phyloP scores from a whole-genome alignment of 2,113 vertebrate genomes.

The Oreocharis arfaki region DNA sequence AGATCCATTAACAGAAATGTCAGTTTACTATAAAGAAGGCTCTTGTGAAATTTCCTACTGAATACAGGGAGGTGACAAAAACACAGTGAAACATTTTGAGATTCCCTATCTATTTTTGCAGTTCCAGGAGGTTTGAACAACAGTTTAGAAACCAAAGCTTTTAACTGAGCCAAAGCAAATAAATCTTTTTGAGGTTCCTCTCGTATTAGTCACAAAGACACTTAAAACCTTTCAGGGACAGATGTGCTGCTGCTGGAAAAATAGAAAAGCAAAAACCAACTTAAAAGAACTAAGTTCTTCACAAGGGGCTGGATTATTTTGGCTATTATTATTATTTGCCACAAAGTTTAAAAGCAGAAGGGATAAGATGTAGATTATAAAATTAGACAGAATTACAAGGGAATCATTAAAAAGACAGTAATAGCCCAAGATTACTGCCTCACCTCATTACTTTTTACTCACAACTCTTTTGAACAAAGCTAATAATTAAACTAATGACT shows the following conservation, averaged over 20 bases:
- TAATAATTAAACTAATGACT: neutral
- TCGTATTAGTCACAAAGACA: neutral
- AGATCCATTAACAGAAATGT: constrained; percentile 35
- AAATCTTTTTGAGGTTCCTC: constrained; percentile 12
- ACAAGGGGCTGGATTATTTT: neutral
- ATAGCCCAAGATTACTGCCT: neutral
- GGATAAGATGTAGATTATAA: neutral
- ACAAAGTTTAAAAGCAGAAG: neutral
- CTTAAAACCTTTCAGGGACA: constrained; percentile 17
- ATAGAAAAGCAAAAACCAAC: neutral
- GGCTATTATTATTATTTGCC: neutral
- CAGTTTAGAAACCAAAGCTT: neutral
- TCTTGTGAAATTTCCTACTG: constrained; percentile 31
- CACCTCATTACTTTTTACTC: neutral
- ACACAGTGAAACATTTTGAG: neutral
- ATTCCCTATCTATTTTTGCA: constrained; percentile 31
- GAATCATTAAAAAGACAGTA: neutral
- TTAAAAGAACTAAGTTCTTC: neutral
- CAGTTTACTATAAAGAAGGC: constrained; percentile 17
- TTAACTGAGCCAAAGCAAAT: constrained; percentile 38
- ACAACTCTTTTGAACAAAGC: neutral
- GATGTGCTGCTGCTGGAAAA: constrained; percentile 28
- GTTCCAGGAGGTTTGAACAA: neutral
- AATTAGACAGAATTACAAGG: neutral
- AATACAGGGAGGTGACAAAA: constrained; percentile 23